Conservation (phyloP, 2,888 invertebrate species). For the Argyresthia goedartella region DNA sequence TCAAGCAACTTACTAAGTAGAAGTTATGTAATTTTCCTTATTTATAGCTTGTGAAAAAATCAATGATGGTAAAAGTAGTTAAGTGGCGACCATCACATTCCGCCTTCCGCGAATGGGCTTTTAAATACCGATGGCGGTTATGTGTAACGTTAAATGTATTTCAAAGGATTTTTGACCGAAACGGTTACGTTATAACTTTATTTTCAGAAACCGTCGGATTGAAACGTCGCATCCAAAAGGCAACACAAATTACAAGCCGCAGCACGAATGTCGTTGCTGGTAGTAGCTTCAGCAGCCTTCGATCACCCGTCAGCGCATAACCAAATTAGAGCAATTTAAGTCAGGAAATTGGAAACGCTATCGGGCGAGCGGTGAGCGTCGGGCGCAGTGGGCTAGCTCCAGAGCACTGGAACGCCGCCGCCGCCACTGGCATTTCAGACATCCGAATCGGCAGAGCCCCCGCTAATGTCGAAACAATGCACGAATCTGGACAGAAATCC, state of each 20-base stretch:
- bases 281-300: conserved; percentile 42
- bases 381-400: not conserved
- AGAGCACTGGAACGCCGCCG: conserved; percentile 30
- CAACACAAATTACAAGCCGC: conserved; percentile 33
- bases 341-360: conserved; percentile 69
- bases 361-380: conserved; percentile 29
- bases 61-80: not conserved
- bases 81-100: not conserved
- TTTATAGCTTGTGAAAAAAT: conserved; percentile 1
- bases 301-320: conserved; percentile 63
- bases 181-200: not conserved
- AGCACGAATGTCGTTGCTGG: conserved; percentile 32
- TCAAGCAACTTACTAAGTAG: not conserved
- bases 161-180: not conserved
- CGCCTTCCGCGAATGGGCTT: no score
- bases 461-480: conserved; percentile 66
- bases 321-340: conserved; percentile 70
- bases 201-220: not conserved
- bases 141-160: no score
- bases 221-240: conserved; percentile 12
- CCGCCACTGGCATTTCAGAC: conserved; percentile 58
- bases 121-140: no score
- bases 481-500: conserved; percentile 64
- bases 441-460: conserved; percentile 51
- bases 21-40: conserved; percentile 5